Percentiles rank a stretch among this genome's conserved stretches.
Conservation (phyloP, 2,113 vertebrate genomes). For the Falcunculus frontatus region DNA sequence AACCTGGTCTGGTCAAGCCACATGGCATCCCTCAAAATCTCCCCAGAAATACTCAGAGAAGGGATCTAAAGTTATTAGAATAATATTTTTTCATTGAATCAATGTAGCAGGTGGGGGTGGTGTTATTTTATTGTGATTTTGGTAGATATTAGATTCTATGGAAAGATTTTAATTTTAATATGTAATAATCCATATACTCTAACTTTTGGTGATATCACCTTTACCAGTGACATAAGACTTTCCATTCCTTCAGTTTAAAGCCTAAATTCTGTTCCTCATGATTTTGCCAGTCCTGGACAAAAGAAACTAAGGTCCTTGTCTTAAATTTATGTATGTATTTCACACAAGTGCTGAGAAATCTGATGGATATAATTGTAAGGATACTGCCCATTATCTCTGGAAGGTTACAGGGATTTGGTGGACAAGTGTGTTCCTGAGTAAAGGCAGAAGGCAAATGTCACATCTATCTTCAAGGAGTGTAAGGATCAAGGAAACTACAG, state of each 20-base stretch:
- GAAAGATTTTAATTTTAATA: not conserved
- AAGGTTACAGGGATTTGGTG: not conserved
- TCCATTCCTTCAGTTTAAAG: not conserved
- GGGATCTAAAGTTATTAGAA: not conserved
- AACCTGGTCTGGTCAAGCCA: not conserved
- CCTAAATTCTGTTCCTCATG: not conserved
- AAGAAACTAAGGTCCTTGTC: not conserved
- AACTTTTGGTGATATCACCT: not conserved
- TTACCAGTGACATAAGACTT: not conserved
- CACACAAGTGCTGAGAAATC: not conserved
- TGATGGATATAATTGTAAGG: not conserved
- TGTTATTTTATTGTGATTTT: not conserved
- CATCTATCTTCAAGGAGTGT: not conserved
- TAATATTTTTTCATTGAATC: not conserved
- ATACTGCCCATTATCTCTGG: not conserved
- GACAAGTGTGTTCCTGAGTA: not conserved
- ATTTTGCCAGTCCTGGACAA: not conserved
- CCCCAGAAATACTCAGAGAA: not conserved
- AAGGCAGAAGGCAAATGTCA: not conserved
- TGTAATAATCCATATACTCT: not conserved
- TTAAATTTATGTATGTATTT: not conserved
- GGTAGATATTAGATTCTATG: not conserved
- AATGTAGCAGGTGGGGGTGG: accelerated
- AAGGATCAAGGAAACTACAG: not conserved
- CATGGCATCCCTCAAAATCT: not conserved